phyloP scores from a whole-genome alignment of 2,888 invertebrate species.

The Zootermopsis nevadensis region DNA sequence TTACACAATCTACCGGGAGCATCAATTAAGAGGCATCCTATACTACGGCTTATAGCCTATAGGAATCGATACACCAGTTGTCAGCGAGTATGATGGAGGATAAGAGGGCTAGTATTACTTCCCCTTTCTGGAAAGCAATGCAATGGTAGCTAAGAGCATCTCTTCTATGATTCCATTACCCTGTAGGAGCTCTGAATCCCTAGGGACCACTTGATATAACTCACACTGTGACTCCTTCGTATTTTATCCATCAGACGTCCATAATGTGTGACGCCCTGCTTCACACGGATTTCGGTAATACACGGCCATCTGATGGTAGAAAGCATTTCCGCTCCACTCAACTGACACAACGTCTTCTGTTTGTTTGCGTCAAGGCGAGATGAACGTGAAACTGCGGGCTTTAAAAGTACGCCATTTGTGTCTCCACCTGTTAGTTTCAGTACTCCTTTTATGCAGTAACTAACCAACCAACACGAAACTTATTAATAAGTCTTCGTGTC shows the following conservation, averaged over 20 bases:
- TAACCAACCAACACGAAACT: too few relatives aligned
- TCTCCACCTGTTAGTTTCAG: too few relatives aligned
- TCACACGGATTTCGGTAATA: not conserved
- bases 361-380: too few relatives aligned
- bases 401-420: too few relatives aligned
- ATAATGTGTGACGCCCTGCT: not conserved
- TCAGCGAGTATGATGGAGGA: conserved; percentile 17
- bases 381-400: too few relatives aligned
- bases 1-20: not conserved
- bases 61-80: conserved; percentile 1
- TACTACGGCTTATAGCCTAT: not conserved
- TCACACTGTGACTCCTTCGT: conserved; percentile 1
- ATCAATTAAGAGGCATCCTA: conserved; percentile 22
- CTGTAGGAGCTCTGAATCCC: conserved; percentile 1
- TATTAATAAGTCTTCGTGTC: too few relatives aligned
- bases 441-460: too few relatives aligned
- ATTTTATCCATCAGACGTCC: conserved; percentile 3
- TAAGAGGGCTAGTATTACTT: not conserved
- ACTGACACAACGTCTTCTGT: too few relatives aligned
- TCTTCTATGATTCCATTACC: conserved; percentile 5
- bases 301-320: not conserved
- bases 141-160: conserved; percentile 23
- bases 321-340: too few relatives aligned
- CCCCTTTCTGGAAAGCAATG: conserved; percentile 2
- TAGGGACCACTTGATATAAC: conserved; percentile 21